Conservation (phyloP, 1,140 invertebrate genomes). For the Agrilus planipennis region DNA sequence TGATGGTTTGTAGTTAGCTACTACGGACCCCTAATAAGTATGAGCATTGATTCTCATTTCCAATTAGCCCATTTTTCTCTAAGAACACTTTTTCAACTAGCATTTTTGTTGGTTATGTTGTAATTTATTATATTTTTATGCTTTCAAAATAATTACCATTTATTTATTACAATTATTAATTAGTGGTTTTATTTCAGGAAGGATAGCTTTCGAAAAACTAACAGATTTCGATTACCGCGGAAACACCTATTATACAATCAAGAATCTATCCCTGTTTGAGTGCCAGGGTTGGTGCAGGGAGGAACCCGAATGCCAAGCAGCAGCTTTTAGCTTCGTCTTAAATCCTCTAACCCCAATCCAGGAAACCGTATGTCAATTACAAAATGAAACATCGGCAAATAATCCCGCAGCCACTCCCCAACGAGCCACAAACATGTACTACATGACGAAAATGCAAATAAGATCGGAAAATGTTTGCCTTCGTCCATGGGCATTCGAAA, state of each 20-base stretch:
- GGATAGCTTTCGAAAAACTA: constrained; percentile 85
- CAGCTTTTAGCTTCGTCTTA: constrained; percentile 81
- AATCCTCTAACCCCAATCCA: constrained; percentile 79
- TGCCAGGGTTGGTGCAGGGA: constrained; percentile 91
- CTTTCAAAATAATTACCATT: too few species aligned
- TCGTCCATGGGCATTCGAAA: constrained; percentile 84
- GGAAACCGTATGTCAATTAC: constrained; percentile 83
- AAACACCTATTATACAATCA: constrained; percentile 82
- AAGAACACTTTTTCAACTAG: too few species aligned
- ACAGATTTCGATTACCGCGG: constrained; percentile 85
- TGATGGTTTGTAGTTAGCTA: too few species aligned
- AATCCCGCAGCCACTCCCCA: constrained; percentile 74
- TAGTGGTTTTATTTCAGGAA: constrained; percentile 44
- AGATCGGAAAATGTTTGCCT: constrained; percentile 83
- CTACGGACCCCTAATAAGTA: too few species aligned
- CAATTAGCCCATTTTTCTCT: too few species aligned
- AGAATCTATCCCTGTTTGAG: constrained; percentile 84
- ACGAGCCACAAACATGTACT: constrained; percentile 82
- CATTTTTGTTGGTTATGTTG: too few species aligned
- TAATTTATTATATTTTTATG: too few species aligned
- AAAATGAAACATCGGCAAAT: constrained; percentile 81
- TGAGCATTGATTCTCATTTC: too few species aligned
- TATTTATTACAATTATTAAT: too few species aligned
- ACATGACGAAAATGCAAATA: constrained; percentile 88
- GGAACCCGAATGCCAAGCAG: constrained; percentile 81